A percentile compares a stretch with the other conserved stretches of the same genome.
phyloP scores from a whole-genome alignment of 1,140 invertebrate species.

The Dufourea novaeangliae region DNA sequence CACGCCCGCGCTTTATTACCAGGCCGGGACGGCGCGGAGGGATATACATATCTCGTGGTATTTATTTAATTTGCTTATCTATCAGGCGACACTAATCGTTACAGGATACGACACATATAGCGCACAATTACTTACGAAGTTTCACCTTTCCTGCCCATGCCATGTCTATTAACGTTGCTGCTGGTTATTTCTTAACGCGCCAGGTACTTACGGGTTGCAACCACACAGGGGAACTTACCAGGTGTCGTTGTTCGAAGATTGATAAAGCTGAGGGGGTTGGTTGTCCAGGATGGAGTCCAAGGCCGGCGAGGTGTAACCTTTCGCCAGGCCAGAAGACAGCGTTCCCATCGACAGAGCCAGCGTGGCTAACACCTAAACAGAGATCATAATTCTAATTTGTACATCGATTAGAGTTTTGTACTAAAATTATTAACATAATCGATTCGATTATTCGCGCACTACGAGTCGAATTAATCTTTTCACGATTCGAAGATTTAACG shows the following conservation, averaged over 20 bases:
- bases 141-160: background rate
- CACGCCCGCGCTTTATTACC: constrained; percentile 30
- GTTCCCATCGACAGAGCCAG: constrained; percentile 91
- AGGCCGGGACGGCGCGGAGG: too few relatives aligned
- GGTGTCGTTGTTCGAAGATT: constrained; percentile 75
- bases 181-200: background rate
- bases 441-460: too few relatives aligned
- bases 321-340: constrained; percentile 90
- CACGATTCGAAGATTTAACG: too few relatives aligned
- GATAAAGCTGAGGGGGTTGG: constrained; percentile 76
- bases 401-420: background rate
- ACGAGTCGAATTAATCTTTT: too few relatives aligned
- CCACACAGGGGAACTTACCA: constrained; percentile 67
- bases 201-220: background rate
- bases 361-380: constrained; percentile 87
- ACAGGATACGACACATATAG: constrained; percentile 23
- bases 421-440: too few relatives aligned
- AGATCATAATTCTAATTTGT: background rate
- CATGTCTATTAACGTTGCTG: background rate
- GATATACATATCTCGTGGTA: constrained; percentile 1
- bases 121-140: constrained; percentile 23
- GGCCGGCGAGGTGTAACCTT: constrained; percentile 92
- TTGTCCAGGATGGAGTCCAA: constrained; percentile 90
- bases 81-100: constrained; percentile 30
- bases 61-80: constrained; percentile 50